Evolutionary conservation across 2,797 vertebrate genomes (phyloP), one percentile per base, ranked within the genome.

Genomic region (Oryzias sinensis): DNA sequence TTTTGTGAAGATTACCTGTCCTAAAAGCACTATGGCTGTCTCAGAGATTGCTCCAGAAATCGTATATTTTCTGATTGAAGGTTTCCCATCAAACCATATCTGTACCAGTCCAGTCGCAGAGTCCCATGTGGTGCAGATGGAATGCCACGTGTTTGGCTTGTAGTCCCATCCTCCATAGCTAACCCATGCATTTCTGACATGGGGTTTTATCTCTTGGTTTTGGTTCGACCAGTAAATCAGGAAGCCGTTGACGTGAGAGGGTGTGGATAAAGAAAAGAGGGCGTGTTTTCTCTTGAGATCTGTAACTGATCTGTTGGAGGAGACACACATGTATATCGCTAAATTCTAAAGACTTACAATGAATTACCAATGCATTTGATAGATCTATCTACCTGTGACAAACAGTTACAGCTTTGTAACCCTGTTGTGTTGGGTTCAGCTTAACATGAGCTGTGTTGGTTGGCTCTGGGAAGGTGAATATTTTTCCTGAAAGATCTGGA

Each of bases 91-190:
- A 49, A 85, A 14, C 89, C 83, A 88, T 5, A 93, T 37, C 52
- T 86, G 86, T 0, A 50, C 71, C 14, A 87, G 46, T 18, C 87
- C 89, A 0, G 53, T 66, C 1, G 2, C 0, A 0, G 83, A 82
- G 20, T 90, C 82, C 90, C 91, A 92, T 27, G 80, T 80, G 14
- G 82, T 56, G 1, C 91, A 92, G n/a, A 59, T 85, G 0, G 87
- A 87, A 69, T 82, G 87, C 91, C 85, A 90, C 49, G 18, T 42
- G 55, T 63, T 55, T 0, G 0, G 5, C 15, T 58, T 76, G 78
- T 80, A 16, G 1, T 56, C 45, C 14, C 0, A 4, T 3, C 46
- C 43, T 4, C n/a, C 14, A 15, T 55, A 62, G 14, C 37, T 41
- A 0, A 0, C 1, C 0, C 33, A 14, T 11, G 0, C 3, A 6